These are phyloP conservation scores for Nephrotoma appendiculata DNA, from an alignment of 2,888 invertebrate species.

Conservation along the genomic window DNA sequence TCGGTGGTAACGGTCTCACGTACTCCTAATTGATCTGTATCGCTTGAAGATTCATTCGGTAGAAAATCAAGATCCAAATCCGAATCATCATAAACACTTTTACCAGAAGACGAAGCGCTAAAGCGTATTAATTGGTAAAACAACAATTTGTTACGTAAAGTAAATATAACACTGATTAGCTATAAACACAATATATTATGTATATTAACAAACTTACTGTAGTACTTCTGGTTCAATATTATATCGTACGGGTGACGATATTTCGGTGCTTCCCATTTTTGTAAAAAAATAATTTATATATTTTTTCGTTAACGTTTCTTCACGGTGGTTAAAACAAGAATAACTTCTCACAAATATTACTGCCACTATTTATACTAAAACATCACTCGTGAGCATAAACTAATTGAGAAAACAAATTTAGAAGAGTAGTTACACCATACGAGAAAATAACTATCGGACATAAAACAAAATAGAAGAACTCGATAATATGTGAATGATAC, in stretches of 20 bases:
- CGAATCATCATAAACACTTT: background rate
- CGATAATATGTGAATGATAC: background rate
- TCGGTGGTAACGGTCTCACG: too few relatives aligned
- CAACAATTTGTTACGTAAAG: background rate
- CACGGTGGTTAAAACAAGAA: background rate
- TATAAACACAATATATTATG: background rate
- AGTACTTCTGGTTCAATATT: background rate
- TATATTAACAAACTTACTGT: too few relatives aligned
- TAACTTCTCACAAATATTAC: too few relatives aligned
- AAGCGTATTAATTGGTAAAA: background rate
- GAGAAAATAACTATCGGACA: too few relatives aligned
- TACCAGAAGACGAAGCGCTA: background rate
- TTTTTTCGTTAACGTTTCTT: background rate
- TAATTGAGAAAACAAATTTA: too few relatives aligned
- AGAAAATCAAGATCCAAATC: background rate
- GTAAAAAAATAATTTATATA: background rate
- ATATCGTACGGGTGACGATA: background rate
- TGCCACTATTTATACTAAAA: too few relatives aligned
- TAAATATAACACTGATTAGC: background rate
- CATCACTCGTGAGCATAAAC: too few relatives aligned
- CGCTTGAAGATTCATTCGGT: too few relatives aligned
- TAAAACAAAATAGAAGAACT: background rate
- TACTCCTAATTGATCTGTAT: too few relatives aligned
- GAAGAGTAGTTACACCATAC: too few relatives aligned
- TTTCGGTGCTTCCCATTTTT: too few relatives aligned